A percentile compares a stretch with the other conserved stretches of the same genome.
These are phyloP conservation scores for Apogon hyalosoma DNA, from an alignment of 2,797 vertebrate species.

Conservation along the genomic window DNA sequence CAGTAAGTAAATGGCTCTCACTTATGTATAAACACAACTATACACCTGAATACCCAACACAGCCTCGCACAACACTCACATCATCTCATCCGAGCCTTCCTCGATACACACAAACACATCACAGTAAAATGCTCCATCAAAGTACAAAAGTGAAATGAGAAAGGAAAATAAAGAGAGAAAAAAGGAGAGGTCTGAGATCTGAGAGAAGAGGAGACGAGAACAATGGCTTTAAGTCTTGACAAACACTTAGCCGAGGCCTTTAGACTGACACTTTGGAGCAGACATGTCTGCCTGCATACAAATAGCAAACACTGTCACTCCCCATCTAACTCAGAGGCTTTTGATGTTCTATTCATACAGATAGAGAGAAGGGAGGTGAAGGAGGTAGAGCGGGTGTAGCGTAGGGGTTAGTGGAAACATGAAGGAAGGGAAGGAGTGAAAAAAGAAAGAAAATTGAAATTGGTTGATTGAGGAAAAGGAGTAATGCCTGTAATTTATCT, in stretches of 20 bases:
- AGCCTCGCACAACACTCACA: too few relatives aligned
- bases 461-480: constrained; percentile 31
- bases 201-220: constrained; percentile 73
- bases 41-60: too few relatives aligned
- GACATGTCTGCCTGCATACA: constrained; percentile 79
- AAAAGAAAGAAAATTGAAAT: constrained; percentile 15
- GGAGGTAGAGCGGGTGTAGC: constrained; percentile 42
- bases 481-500: constrained; percentile 20
- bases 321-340: constrained; percentile 77
- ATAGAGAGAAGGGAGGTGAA: constrained; percentile 66
- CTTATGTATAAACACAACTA: too few relatives aligned
- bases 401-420: constrained; percentile 30
- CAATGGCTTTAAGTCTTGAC: constrained; percentile 81
- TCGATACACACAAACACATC: constrained; percentile 15
- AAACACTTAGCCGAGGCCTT: constrained; percentile 81
- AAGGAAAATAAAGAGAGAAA: constrained; percentile 53
- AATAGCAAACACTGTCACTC: constrained; percentile 80
- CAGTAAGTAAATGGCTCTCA: too few relatives aligned
- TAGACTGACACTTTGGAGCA: constrained; percentile 78
- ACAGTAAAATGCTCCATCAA: constrained; percentile 68
- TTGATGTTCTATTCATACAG: constrained; percentile 81
- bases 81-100: too few relatives aligned
- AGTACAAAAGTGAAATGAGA: constrained; percentile 61
- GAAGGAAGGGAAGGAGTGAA: constrained; percentile 21
- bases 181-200: constrained; percentile 70